Evolutionary conservation across 1,140 invertebrate genomes (phyloP).

Genomic region (Cydia fagiglandana): DNA sequence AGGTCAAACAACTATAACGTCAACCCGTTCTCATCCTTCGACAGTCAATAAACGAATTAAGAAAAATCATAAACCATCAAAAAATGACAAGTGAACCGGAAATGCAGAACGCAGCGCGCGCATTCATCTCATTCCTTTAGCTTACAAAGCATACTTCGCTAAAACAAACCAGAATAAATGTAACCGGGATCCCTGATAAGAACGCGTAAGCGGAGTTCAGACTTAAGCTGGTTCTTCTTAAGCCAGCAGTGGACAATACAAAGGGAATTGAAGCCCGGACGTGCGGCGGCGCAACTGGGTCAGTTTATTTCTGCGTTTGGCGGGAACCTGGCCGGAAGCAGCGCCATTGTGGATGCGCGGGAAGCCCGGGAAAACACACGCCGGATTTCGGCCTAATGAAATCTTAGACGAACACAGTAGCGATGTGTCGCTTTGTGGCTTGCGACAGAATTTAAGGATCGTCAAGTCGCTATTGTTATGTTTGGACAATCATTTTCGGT

Average conservation of each 20-base stretch:
- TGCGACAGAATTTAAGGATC: neutral
- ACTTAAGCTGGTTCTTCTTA: conserved; percentile 6
- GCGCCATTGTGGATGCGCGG: conserved; percentile 75
- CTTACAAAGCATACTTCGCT: neutral
- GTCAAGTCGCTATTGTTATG: neutral
- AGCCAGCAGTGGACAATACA: neutral
- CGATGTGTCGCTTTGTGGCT: conserved; percentile 49
- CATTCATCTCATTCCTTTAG: conserved; percentile 20
- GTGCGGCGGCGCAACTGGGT: conserved; percentile 72
- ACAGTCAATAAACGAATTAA: conserved; percentile 6
- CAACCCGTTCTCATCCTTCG: neutral
- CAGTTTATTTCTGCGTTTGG: conserved; percentile 77
- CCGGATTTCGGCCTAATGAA: conserved; percentile 75
- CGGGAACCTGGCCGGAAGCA: conserved; percentile 76
- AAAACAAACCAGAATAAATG: neutral
- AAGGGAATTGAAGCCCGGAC: conserved; percentile 52
- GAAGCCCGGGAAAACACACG: conserved; percentile 70
- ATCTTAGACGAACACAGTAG: conserved; percentile 64
- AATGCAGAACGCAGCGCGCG: conserved; percentile 60
- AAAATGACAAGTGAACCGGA: conserved; percentile 73
- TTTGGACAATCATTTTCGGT: too few species aligned
- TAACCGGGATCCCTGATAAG: neutral
- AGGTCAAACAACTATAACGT: neutral
- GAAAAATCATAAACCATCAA: conserved; percentile 72
- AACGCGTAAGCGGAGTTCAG: neutral